phyloP scores from a whole-genome alignment of 2,888 invertebrate genomes.

The Cosmia trapezina region DNA sequence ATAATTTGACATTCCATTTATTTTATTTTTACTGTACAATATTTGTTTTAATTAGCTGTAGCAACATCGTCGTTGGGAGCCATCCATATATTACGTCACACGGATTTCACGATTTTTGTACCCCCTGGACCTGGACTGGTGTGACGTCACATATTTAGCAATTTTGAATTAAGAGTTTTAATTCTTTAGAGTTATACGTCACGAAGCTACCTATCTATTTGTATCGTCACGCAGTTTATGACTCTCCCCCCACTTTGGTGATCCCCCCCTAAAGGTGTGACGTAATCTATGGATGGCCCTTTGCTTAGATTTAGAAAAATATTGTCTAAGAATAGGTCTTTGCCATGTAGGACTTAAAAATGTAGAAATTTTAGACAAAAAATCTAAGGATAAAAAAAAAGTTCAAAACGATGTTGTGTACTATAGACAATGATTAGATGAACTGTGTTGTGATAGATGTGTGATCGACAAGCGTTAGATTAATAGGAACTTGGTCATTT shows the following conservation, averaged over 20 bases:
- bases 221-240: background rate
- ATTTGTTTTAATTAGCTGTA: slow-evolving; percentile 3
- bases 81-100: background rate
- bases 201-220: too few relatives aligned
- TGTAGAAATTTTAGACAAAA: background rate
- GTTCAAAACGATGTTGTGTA: slow-evolving; percentile 28
- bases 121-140: too few relatives aligned
- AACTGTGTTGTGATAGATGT: slow-evolving; percentile 65
- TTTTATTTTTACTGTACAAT: slow-evolving; percentile 23
- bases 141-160: background rate
- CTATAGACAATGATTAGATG: slow-evolving; percentile 34
- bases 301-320: background rate
- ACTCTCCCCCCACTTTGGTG: background rate
- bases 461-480: slow-evolving; percentile 60
- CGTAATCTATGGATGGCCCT: slow-evolving; percentile 1
- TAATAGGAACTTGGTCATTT: slow-evolving; percentile 26
- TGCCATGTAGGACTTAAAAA: background rate
- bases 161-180: too few relatives aligned
- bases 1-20: slow-evolving; percentile 53
- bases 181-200: background rate
- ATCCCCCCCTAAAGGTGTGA: background rate
- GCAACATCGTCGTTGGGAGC: background rate
- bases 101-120: background rate
- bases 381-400: slow-evolving; percentile 15
- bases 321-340: background rate